Percentiles rank a stretch among this genome's conserved stretches.
These are phyloP conservation scores for Oligia latruncula DNA, from an alignment of 2,888 invertebrate genomes.

Conservation along the genomic window DNA sequence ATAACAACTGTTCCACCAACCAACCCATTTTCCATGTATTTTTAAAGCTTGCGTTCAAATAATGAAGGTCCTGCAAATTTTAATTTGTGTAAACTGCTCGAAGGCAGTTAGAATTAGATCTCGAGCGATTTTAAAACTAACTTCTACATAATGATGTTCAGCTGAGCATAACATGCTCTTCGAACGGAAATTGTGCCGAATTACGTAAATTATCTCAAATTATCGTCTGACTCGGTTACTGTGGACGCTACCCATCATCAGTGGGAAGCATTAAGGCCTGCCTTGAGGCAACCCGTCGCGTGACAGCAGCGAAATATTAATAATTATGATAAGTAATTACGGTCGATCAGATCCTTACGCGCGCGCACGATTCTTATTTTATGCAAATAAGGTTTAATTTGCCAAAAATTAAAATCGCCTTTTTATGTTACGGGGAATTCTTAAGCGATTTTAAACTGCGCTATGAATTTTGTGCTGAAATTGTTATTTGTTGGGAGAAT, in stretches of 20 bases:
- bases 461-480: conserved; percentile 39
- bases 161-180: conserved; percentile 85
- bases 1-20: conserved; percentile 20
- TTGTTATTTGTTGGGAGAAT: conserved; percentile 28
- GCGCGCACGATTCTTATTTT: conserved; percentile 70
- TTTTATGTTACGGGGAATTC: conserved; percentile 50
- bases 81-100: conserved; percentile 70
- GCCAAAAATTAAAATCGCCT: conserved; percentile 61
- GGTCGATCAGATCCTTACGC: conserved; percentile 72
- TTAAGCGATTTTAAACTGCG: conserved; percentile 53
- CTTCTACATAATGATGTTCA: conserved; percentile 76
- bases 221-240: conserved; percentile 83
- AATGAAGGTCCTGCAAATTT: conserved; percentile 56
- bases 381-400: conserved; percentile 75
- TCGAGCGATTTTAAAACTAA: conserved; percentile 77
- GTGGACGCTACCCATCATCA: conserved; percentile 80
- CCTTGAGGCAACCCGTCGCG: conserved; percentile 79
- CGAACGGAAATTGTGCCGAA: conserved; percentile 84
- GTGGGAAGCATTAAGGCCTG: conserved; percentile 75
- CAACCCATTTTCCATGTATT: conserved; percentile 55
- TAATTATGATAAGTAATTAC: conserved; percentile 82
- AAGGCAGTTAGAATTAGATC: conserved; percentile 78
- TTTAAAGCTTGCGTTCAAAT: conserved; percentile 57
- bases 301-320: conserved; percentile 85
- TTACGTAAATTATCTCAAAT: conserved; percentile 88